Base-by-base conservation (phyloP, 2,113 vertebrate species). In the Dermatemys mawii region DNA sequence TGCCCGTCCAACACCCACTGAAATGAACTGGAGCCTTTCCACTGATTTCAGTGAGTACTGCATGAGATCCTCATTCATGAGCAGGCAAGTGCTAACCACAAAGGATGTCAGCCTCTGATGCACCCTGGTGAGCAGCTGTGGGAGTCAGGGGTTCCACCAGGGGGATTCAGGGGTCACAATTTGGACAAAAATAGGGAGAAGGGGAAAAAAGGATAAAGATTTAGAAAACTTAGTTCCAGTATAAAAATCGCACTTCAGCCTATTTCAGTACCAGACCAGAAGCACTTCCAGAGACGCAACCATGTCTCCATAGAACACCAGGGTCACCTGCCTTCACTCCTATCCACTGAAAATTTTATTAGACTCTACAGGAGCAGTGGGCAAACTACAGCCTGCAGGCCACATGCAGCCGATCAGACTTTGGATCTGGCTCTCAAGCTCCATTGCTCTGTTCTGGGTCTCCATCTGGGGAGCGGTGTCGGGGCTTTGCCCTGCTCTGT, bases 241-340 rank as follows among this genome's bases (percentile, higher is more conserved):
- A 41, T 55, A 81, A 81, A 27, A 55, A 29, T 29, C 90, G 89
- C 53, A 94, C 19, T 54, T 96, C 88, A 89, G 80, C 93, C 85
- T 96, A 86, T 16, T 84, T 92, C 81, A 83, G 41, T 82, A 91
- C 81, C 50, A 93, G 90, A 94, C n/a, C n/a, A n/a, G n/a, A n/a
- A 93, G 6, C 46, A 92, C 73, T 95, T 96, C 83, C 81, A 92
- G 87, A 92, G 67, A 81, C 75, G 89, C 29, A 88, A 84, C 78
- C 53, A 78, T 86, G 55, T 67, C 85, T 96, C 92, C 89, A 96
- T 92, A 92, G 89, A 90, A 26, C 89, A 83, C 75, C 97, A 96
- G 93, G 90, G 63, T 67, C 86, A 97, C 90, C 90, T 98, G 93
- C 86, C 92, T 97, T 96, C 35, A 67, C 89, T 95, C n/a, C 57